These are phyloP conservation scores for Anarrhichthys ocellatus DNA, from an alignment of 2,113 vertebrate genomes.

Conservation along the genomic window DNA sequence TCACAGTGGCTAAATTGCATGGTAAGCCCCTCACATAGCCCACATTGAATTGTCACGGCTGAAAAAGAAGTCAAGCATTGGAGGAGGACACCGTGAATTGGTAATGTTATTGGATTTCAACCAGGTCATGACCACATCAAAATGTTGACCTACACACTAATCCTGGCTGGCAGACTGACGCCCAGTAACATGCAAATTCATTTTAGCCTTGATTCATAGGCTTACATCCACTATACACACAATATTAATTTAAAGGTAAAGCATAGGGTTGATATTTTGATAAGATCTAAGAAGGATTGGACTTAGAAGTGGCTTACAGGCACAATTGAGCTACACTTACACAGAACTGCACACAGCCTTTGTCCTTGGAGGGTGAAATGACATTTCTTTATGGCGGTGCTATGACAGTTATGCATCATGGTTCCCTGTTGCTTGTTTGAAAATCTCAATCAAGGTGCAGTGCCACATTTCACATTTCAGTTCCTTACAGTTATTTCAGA, in stretches of 20 bases:
- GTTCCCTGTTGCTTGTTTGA: background rate
- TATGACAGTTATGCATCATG: conserved; percentile 18
- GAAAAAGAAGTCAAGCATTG: conserved; percentile 64
- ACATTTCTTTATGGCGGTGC: background rate
- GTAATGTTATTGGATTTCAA: conserved; percentile 80
- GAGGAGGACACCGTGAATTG: conserved; percentile 73
- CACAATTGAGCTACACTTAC: background rate
- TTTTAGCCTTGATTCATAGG: conserved; percentile 60
- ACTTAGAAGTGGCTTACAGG: conserved; percentile 16
- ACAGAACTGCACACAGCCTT: conserved; percentile 12
- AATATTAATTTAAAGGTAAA: conserved; percentile 48
- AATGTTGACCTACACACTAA: conserved; percentile 79
- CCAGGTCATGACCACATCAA: conserved; percentile 76
- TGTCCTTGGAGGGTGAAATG: conserved; percentile 43
- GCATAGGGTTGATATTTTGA: conserved; percentile 46
- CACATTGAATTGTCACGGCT: conserved; percentile 70
- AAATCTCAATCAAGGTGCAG: conserved; percentile 4
- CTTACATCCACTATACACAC: conserved; percentile 31
- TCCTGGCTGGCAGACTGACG: conserved; percentile 53
- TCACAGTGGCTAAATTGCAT: conserved; percentile 66
- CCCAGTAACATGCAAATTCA: conserved; percentile 56
- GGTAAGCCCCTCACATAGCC: conserved; percentile 68
- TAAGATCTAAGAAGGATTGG: conserved; percentile 32
- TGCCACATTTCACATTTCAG: background rate
- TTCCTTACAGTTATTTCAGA: background rate